Evolutionary conservation across 2,113 vertebrate genomes (phyloP), one percentile per base, ranked within the genome.

Genomic region (Neodontobutis hainanensis): DNA sequence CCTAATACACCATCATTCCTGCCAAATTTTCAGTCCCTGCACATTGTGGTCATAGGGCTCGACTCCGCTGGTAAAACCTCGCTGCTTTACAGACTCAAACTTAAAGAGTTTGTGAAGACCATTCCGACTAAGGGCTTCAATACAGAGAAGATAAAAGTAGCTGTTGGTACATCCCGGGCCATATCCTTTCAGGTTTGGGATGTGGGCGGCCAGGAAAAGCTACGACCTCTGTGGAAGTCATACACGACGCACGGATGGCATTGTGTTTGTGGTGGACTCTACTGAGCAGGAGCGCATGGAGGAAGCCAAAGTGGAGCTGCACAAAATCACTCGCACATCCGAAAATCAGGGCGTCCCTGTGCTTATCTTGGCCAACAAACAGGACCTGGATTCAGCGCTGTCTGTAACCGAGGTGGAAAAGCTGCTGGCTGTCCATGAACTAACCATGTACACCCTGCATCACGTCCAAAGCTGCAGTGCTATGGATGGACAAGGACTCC

Each of bases 41-140:
- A 97, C 0, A 93, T 97, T 35, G 95, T 96, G 38, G 91, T 96
- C 6, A 87, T 96, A 5, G 95, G 95, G 8, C 84, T 97, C 38
- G 95, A 97, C 78, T 93, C 92, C 0, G 92, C 95, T 0, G 95
- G 95, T 4, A 97, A 97, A 65, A 97, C 95, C 6, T 95, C 95
- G 0, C 92, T 96, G 49, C 92, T 97, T 15, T 97, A 97, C 81
- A 70, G 94, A 45, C 93, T 97, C 14, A 96, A 97, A 59, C 92
- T 97, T 71, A 93, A 94, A 77, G 95, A 97, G 87, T 97, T 96
- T 77, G 94, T 96, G 62, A 90, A 94, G 49, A 96, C 94, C 0
- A 94, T 94, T 78, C 95, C 95, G 16, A 97, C 95, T 44, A 96
- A 95, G 70, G 95, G 95, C 62, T 97, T 97, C 85, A 97, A 96